Conservation (phyloP, 2,797 vertebrate genomes). For the Staurois parvus region DNA sequence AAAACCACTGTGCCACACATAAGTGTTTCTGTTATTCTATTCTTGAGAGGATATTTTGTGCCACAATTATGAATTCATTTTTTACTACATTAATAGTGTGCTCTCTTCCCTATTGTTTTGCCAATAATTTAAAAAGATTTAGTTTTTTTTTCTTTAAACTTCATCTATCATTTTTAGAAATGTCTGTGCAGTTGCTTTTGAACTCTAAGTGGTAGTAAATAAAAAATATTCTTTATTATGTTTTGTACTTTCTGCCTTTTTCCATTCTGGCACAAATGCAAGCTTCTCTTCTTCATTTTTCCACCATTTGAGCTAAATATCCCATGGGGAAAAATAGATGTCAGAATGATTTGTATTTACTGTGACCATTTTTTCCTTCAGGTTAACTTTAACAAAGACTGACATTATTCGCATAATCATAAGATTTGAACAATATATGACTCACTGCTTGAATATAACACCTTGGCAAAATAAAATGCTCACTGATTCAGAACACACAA, state of each 20-base stretch:
- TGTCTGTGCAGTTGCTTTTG: background rate
- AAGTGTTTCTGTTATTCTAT: too few relatives aligned
- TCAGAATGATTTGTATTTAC: conserved; percentile 37
- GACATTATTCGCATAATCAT: conserved; percentile 18
- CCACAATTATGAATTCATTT: too few relatives aligned
- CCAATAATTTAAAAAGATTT: too few relatives aligned
- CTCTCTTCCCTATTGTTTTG: too few relatives aligned
- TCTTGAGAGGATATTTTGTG: too few relatives aligned
- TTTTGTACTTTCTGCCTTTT: background rate
- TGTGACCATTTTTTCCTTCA: conserved; percentile 29
- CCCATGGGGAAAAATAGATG: background rate
- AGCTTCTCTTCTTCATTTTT: background rate
- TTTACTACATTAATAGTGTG: too few relatives aligned
- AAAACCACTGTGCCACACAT: too few relatives aligned
- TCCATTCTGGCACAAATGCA: conserved; percentile 10
- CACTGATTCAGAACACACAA: background rate
- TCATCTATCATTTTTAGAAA: background rate
- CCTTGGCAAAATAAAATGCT: background rate
- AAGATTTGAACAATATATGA: conserved; percentile 22
- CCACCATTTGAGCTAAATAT: conserved; percentile 1
- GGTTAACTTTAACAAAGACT: conserved; percentile 9
- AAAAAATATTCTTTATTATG: background rate
- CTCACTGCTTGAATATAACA: background rate
- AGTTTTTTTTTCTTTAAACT: background rate
- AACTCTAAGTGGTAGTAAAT: background rate